Percentiles rank a stretch among this genome's conserved stretches.
Evolutionary conservation across 2,888 invertebrate genomes (phyloP).

Genomic region (Stratiomys singularior): DNA sequence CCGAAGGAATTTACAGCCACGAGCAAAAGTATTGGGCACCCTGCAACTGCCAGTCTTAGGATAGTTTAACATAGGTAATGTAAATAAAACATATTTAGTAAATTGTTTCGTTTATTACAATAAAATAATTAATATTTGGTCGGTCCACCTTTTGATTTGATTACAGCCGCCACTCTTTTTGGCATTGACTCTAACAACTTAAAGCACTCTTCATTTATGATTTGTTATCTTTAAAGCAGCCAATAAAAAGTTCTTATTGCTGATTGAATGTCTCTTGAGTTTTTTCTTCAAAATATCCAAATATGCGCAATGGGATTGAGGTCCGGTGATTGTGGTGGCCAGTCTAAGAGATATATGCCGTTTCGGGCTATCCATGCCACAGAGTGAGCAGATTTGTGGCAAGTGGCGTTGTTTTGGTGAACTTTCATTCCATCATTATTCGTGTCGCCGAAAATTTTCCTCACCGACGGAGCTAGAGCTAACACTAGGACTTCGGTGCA

Average conservation of each 20-base stretch:
- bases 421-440: neutral
- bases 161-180: neutral
- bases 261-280: neutral
- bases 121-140: conserved; percentile 3
- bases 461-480: no score
- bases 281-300: neutral
- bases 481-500: neutral
- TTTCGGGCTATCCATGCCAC: neutral
- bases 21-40: no score
- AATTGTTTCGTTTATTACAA: no score
- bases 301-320: neutral
- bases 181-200: neutral
- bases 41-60: no score
- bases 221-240: neutral
- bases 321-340: neutral
- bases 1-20: no score
- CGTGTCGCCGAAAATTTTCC: neutral
- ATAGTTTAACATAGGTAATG: no score
- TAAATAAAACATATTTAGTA: no score
- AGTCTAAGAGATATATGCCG: neutral
- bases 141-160: neutral
- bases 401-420: neutral
- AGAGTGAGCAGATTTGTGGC: neutral
- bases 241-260: neutral
- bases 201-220: neutral